Conservation (phyloP, 2,888 invertebrate genomes). For the Papilio demoleus region DNA sequence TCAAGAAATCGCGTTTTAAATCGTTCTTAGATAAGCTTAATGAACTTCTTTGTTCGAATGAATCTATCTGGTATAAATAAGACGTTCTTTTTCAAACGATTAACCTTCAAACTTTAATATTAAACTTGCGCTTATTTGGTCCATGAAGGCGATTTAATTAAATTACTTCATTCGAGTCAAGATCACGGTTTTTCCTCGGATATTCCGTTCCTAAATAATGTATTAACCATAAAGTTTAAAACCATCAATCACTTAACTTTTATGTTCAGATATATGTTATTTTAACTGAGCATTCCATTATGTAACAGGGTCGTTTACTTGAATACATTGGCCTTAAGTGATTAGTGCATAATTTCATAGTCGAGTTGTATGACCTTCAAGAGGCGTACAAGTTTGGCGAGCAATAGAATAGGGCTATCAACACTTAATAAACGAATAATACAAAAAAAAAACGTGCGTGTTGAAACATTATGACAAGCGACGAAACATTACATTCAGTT, state of each 20-base stretch:
- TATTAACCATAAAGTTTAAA: background rate
- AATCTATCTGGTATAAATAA: background rate
- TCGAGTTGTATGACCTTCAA: background rate
- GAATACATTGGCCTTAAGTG: conserved; percentile 7
- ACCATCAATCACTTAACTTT: background rate
- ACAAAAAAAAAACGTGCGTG: no score
- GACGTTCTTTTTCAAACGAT: background rate
- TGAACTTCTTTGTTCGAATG: background rate
- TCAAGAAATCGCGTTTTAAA: no score
- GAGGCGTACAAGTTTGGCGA: conserved; percentile 27
- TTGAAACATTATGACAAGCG: no score
- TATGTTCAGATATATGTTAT: background rate
- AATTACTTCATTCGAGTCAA: background rate
- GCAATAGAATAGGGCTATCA: conserved; percentile 1
- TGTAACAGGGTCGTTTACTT: conserved; percentile 2
- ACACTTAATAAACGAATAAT: background rate
- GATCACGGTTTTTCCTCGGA: conserved; percentile 2
- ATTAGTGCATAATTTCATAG: conserved; percentile 12
- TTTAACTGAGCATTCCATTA: background rate
- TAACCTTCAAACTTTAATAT: background rate
- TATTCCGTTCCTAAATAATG: background rate
- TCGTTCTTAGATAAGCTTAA: background rate
- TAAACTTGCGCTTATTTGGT: background rate
- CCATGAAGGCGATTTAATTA: background rate
- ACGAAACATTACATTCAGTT: no score